Evolutionary conservation across 2,797 vertebrate species (phyloP).

Genomic region (Tinamus major): DNA sequence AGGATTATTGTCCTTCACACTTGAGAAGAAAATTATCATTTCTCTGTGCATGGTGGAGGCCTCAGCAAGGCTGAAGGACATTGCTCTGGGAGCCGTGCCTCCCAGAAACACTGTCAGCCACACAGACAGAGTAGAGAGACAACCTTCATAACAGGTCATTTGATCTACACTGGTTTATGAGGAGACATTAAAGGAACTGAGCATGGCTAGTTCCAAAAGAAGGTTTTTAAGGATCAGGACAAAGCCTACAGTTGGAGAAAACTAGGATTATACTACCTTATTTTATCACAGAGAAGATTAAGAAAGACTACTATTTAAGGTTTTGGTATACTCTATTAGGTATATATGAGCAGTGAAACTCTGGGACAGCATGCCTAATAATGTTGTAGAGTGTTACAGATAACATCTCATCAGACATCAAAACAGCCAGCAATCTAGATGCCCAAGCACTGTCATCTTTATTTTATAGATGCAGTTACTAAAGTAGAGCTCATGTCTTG

Average conservation of each 20-base stretch:
- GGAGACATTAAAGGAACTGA: neutral
- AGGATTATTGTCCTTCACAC: neutral
- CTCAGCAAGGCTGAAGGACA: neutral
- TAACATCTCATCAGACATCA: too few relatives aligned
- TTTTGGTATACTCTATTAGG: neutral
- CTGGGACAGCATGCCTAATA: neutral
- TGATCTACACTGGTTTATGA: neutral
- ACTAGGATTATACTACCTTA: neutral
- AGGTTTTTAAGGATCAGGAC: neutral
- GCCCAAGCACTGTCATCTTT: neutral
- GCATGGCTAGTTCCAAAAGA: neutral
- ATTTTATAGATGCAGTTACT: neutral
- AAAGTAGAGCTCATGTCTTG: neutral
- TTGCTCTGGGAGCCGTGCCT: neutral
- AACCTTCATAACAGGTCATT: accelerated
- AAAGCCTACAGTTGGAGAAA: neutral
- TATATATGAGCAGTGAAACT: neutral
- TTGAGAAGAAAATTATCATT: neutral
- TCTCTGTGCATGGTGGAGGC: neutral
- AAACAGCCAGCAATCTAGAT: neutral
- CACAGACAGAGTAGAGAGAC: neutral
- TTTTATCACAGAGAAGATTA: neutral
- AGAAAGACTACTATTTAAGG: neutral
- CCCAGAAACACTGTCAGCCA: neutral
- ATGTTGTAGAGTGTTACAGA: neutral